Evolutionary conservation across 2,113 vertebrate genomes (phyloP).

Genomic region (Helogale parvula): DNA sequence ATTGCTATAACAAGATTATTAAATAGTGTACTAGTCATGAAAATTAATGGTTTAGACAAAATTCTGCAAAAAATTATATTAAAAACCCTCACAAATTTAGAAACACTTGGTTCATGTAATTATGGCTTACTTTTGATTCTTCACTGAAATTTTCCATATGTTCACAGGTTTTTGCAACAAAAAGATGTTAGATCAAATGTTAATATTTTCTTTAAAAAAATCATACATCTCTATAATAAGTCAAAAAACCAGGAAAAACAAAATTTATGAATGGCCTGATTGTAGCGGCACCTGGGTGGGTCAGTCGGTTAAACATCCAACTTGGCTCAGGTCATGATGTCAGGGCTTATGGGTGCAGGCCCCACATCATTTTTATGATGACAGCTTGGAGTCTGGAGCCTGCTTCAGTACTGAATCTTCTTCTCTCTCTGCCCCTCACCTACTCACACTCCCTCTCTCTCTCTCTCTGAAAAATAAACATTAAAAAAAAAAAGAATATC

Average conservation of each 20-base stretch:
- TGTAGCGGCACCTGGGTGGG: rapidly evolving
- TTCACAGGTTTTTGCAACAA: not conserved
- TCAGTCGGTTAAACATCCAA: no score
- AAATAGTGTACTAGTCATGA: not conserved
- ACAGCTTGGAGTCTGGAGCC: no score
- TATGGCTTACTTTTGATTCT: not conserved
- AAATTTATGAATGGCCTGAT: not conserved
- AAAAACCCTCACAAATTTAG: not conserved
- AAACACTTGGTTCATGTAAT: not conserved
- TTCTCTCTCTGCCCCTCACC: no score
- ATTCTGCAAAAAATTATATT: not conserved
- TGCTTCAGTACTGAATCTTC: no score
- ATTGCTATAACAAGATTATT: not conserved
- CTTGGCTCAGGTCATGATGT: no score
- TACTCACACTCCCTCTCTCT: no score
- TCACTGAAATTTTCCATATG: not conserved
- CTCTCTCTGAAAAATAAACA: no score
- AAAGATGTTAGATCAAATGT: not conserved
- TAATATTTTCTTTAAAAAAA: not conserved
- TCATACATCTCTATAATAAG: not conserved
- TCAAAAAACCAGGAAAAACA: not conserved
- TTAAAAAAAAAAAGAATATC: not conserved
- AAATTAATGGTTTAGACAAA: not conserved
- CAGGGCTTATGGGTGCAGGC: no score
- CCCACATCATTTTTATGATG: no score